These are phyloP conservation scores for Tinea semifulvella DNA, from an alignment of 2,888 invertebrate genomes.

Conservation along the genomic window DNA sequence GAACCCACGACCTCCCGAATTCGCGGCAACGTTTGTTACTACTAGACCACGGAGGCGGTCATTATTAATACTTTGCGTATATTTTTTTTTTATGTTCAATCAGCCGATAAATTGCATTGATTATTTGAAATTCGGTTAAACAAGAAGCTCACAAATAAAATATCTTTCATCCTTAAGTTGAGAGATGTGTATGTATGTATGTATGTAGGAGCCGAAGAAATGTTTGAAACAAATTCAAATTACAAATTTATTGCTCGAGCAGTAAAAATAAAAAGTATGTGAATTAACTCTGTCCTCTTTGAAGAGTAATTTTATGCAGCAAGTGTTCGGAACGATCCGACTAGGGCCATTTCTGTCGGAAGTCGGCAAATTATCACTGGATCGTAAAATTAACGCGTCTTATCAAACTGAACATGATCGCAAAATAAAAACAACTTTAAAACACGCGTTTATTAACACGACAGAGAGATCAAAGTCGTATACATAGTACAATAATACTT, in stretches of 20 bases:
- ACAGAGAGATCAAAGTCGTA: conserved; percentile 43
- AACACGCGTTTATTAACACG: conserved; percentile 21
- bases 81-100: no score
- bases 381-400: conserved; percentile 67
- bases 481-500: conserved; percentile 27
- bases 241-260: neutral
- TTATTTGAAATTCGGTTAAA: no score
- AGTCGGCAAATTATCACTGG: conserved; percentile 67
- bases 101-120: no score
- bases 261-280: conserved; percentile 15
- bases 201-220: no score
- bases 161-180: no score
- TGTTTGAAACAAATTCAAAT: no score
- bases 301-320: conserved; percentile 48
- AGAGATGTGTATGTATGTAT: no score
- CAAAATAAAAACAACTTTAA: conserved; percentile 23
- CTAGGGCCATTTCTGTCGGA: conserved; percentile 63
- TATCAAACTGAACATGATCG: conserved; percentile 63
- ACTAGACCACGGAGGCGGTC: no score
- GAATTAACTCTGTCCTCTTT: conserved; percentile 38
- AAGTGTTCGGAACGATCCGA: conserved; percentile 58
- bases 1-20: no score
- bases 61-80: no score
- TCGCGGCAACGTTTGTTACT: no score
- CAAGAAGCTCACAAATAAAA: no score